phyloP scores from a whole-genome alignment of 1,140 invertebrate species.

The Battus philenor region DNA sequence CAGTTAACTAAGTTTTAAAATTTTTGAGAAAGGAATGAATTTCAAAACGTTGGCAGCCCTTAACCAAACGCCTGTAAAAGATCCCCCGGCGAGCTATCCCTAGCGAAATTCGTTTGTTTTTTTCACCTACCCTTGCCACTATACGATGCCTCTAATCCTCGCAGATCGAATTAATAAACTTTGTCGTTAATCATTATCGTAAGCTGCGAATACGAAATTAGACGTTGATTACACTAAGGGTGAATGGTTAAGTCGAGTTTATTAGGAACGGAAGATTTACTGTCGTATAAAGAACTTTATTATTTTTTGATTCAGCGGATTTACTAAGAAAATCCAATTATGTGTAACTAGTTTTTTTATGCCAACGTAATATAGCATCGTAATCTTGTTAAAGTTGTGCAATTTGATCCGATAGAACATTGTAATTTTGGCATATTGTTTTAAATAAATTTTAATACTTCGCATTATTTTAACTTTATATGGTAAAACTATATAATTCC shows the following conservation, averaged over 20 bases:
- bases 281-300: slow-evolving; percentile 38
- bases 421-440: no score
- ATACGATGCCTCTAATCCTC: slow-evolving; percentile 54
- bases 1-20: no score
- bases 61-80: slow-evolving; percentile 26
- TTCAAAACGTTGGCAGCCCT: slow-evolving; percentile 30
- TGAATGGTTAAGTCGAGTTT: slow-evolving; percentile 56
- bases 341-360: not conserved
- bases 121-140: slow-evolving; percentile 47
- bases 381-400: not conserved
- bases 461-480: no score
- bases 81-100: slow-evolving; percentile 42
- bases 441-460: no score
- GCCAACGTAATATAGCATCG: not conserved
- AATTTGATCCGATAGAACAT: no score
- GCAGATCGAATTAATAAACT: slow-evolving; percentile 71
- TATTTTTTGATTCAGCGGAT: slow-evolving; percentile 39
- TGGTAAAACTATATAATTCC: no score
- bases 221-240: slow-evolving; percentile 66
- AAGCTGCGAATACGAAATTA: slow-evolving; percentile 67
- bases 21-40: no score
- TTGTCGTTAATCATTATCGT: slow-evolving; percentile 73
- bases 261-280: slow-evolving; percentile 58
- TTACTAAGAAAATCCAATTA: slow-evolving; percentile 10
- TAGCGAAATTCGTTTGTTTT: slow-evolving; percentile 68